These are phyloP conservation scores for Dryobates pubescens DNA, from an alignment of 2,797 vertebrate species.

Conservation along the genomic window DNA sequence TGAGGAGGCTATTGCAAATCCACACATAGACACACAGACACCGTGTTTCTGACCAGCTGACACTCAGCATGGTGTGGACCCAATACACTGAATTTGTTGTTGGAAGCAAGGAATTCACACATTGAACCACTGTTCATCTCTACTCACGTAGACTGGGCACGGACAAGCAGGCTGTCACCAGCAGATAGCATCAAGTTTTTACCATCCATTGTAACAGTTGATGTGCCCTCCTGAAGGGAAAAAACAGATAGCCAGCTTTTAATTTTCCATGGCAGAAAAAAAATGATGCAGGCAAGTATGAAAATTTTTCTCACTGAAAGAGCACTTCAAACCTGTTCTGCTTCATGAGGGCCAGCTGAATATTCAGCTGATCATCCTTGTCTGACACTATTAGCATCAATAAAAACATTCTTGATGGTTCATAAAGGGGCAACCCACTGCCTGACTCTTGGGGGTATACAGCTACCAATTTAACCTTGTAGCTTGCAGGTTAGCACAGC, in stretches of 20 bases:
- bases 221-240: conserved; percentile 86
- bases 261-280: neutral
- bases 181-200: conserved; percentile 75
- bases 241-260: neutral
- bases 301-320: neutral
- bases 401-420: neutral
- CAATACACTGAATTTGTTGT: neutral
- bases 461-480: neutral
- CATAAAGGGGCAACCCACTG: neutral
- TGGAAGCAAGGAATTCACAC: neutral
- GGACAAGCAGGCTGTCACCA: conserved; percentile 89
- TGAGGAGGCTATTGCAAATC: neutral
- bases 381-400: neutral
- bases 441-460: neutral
- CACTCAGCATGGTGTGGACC: neutral
- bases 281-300: neutral
- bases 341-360: neutral
- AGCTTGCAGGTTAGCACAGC: neutral
- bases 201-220: conserved; percentile 75
- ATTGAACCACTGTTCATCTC: neutral
- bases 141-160: conserved; percentile 84
- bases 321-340: neutral
- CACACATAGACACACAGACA: neutral
- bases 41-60: neutral
- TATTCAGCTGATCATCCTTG: neutral